A percentile compares a stretch with the other conserved stretches of the same genome.
phyloP scores from a whole-genome alignment of 64 coral and sea anemone species.

The Trachythela sp. region DNA sequence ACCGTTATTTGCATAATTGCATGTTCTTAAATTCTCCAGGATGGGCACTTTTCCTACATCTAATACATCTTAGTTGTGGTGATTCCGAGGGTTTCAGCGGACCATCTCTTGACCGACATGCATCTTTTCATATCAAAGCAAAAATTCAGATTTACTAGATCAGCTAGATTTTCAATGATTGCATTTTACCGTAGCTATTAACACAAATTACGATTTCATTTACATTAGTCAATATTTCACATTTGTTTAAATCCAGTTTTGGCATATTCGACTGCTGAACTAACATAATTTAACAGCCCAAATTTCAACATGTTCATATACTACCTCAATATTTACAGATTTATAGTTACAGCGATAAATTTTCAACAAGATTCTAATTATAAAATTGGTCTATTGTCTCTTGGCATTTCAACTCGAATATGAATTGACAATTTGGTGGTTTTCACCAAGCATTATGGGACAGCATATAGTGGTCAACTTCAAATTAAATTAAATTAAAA shows the following conservation, averaged over 20 bases:
- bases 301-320: slow-evolving; percentile 3
- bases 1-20: no score
- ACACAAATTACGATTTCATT: not conserved
- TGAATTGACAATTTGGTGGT: not conserved
- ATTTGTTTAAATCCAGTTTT: not conserved
- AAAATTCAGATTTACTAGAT: no score
- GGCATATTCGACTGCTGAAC: not conserved
- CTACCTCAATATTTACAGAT: not conserved
- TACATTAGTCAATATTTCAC: not conserved
- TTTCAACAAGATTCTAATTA: not conserved
- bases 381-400: not conserved
- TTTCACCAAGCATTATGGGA: no score
- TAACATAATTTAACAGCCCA: not conserved
- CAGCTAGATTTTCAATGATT: no score
- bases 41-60: no score
- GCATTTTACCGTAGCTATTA: not conserved
- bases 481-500: no score
- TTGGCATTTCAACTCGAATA: not conserved
- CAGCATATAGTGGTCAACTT: no score
- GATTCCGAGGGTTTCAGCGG: no score
- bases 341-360: not conserved
- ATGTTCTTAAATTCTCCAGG: no score
- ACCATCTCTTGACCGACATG: no score
- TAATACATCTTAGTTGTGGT: no score
- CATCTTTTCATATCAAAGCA: no score